These are phyloP conservation scores for Micrastur ruficollis DNA, from an alignment of 2,797 vertebrate species.

Conservation along the genomic window DNA sequence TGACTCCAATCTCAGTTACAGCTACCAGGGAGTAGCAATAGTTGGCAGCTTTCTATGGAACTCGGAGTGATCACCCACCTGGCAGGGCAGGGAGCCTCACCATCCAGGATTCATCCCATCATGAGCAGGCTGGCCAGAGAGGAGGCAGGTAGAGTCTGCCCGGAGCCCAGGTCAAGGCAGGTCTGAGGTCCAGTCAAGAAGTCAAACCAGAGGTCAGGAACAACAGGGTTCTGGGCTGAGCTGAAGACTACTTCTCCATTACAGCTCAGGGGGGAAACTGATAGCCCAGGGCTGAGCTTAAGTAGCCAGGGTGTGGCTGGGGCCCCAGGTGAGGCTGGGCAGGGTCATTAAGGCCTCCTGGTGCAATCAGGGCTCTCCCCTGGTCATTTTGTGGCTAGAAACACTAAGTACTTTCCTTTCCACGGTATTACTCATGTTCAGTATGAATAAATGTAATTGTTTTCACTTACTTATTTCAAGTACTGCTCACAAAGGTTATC, in stretches of 20 bases:
- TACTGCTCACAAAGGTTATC: background rate
- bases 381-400: background rate
- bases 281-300: background rate
- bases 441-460: background rate
- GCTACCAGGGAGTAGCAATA: background rate
- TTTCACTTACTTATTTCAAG: background rate
- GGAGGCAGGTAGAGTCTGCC: background rate
- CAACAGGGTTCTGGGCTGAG: background rate
- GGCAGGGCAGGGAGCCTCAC: background rate
- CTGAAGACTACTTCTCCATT: background rate
- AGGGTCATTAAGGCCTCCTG: background rate
- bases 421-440: background rate
- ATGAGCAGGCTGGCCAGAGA: background rate
- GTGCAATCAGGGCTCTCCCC: background rate
- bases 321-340: background rate
- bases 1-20: background rate
- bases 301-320: background rate
- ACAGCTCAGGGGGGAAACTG: rapidly evolving
- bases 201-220: background rate
- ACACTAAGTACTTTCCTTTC: background rate
- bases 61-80: background rate
- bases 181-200: no score
- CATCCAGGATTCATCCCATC: rapidly evolving
- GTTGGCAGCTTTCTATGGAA: background rate
- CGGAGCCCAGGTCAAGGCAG: background rate